Evolutionary conservation across 2,113 vertebrate genomes (phyloP).

Genomic region (Orcinus orca): DNA sequence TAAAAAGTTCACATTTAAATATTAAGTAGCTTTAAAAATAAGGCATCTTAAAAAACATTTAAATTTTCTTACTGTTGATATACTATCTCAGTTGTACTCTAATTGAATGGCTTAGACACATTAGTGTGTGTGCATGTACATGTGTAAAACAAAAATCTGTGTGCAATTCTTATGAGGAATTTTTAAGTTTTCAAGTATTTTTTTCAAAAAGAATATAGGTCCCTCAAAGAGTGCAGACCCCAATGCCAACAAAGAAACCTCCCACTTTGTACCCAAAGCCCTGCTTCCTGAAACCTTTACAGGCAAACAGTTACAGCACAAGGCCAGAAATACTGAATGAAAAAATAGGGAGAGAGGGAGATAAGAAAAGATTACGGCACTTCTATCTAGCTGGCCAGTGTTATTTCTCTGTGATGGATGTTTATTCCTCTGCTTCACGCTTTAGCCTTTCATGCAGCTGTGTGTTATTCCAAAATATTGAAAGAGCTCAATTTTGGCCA

Average conservation of each 20-base stretch:
- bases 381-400: slow-evolving; percentile 53
- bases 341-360: background rate
- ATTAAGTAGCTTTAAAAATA: background rate
- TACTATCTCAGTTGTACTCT: background rate
- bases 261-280: background rate
- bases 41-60: background rate
- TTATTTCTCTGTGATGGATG: slow-evolving; percentile 45
- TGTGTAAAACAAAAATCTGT: background rate
- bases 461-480: background rate
- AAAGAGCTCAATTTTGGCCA: slow-evolving; percentile 36
- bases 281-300: background rate
- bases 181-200: background rate
- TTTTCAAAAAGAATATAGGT: background rate
- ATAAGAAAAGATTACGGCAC: background rate
- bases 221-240: background rate
- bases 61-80: background rate
- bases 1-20: background rate
- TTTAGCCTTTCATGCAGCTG: background rate
- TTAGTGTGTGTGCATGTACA: background rate
- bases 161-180: background rate
- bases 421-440: background rate
- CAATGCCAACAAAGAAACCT: background rate
- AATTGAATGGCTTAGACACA: background rate
- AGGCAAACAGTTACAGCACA: background rate
- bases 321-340: background rate